These are phyloP conservation scores for Enteromius paludinosus DNA, from an alignment of 2,797 vertebrate species.

Conservation along the genomic window DNA sequence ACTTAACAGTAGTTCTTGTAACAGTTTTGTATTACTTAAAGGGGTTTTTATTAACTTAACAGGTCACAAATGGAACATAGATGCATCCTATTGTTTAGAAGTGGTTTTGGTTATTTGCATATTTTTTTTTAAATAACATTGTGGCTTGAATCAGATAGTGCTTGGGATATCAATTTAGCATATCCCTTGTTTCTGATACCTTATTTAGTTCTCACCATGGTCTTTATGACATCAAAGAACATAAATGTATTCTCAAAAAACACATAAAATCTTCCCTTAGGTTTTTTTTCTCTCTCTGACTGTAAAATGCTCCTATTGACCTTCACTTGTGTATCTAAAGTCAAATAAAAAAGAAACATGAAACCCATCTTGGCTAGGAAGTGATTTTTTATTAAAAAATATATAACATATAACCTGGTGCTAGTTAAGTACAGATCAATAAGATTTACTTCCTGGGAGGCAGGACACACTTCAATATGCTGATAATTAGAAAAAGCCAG, in stretches of 20 bases:
- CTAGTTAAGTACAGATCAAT: slow-evolving; percentile 74
- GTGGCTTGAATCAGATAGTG: not conserved
- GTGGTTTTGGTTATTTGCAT: slow-evolving; percentile 10
- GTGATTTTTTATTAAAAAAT: slow-evolving; percentile 78
- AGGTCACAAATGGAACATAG: slow-evolving; percentile 16
- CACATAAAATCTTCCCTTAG: not conserved
- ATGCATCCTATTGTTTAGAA: slow-evolving; percentile 3
- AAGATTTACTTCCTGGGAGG: slow-evolving; percentile 78
- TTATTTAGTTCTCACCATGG: not conserved
- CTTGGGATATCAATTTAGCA: not conserved
- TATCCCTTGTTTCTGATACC: not conserved
- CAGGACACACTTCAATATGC: slow-evolving; percentile 73
- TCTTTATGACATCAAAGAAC: not conserved
- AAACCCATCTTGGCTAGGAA: slow-evolving; percentile 22
- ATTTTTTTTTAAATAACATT: not conserved
- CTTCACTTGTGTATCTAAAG: not conserved
- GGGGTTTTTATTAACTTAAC: not conserved
- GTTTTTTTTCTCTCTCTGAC: not conserved
- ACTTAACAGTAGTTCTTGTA: not conserved
- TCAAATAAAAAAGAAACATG: slow-evolving; percentile 23
- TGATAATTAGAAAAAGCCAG: slow-evolving; percentile 78
- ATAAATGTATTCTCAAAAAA: not conserved
- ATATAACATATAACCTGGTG: slow-evolving; percentile 73
- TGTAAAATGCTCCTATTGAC: not conserved
- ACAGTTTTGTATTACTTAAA: slow-evolving; percentile 9